A percentile compares a stretch with the other conserved stretches of the same genome.
Evolutionary conservation across 2,888 invertebrate genomes (phyloP).

Genomic region (Catotricha subobsoleta): DNA sequence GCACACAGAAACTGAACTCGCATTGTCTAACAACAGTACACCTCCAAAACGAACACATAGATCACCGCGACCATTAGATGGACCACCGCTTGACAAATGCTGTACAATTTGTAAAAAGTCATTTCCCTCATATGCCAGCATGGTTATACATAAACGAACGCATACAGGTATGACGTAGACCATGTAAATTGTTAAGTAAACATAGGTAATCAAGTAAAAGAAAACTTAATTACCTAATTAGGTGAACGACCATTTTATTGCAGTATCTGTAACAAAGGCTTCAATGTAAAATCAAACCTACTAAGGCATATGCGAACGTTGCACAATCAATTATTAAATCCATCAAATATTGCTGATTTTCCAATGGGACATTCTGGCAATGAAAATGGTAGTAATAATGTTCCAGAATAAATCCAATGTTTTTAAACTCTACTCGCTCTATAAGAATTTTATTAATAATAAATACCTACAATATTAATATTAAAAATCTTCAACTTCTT

Average conservation of each 20-base stretch:
- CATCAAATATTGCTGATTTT: conserved; percentile 20
- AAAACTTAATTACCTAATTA: too few species aligned
- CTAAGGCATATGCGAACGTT: conserved; percentile 54
- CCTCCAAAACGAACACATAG: conserved; percentile 40
- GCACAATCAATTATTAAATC: conserved; percentile 45
- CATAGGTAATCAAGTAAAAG: too few species aligned
- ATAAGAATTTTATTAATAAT: too few species aligned
- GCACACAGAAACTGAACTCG: conserved; percentile 64
- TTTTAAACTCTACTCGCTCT: too few species aligned
- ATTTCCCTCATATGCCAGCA: conserved; percentile 56
- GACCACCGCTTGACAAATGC: conserved; percentile 34
- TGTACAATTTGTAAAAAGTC: conserved; percentile 53
- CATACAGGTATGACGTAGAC: conserved; percentile 41
- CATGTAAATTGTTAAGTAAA: too few species aligned
- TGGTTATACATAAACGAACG: conserved; percentile 58
- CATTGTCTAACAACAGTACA: conserved; percentile 53
- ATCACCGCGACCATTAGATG: conserved; percentile 5
- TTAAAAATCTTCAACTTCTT: too few species aligned
- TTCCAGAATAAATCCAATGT: too few species aligned
- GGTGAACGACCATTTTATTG: conserved; percentile 56
- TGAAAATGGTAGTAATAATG: too few species aligned
- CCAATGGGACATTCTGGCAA: too few species aligned
- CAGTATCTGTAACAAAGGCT: conserved; percentile 56
- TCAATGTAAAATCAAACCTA: conserved; percentile 61
- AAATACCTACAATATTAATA: too few species aligned